Evolutionary conservation across 2,797 vertebrate genomes (phyloP).

Genomic region (Platalea minor): DNA sequence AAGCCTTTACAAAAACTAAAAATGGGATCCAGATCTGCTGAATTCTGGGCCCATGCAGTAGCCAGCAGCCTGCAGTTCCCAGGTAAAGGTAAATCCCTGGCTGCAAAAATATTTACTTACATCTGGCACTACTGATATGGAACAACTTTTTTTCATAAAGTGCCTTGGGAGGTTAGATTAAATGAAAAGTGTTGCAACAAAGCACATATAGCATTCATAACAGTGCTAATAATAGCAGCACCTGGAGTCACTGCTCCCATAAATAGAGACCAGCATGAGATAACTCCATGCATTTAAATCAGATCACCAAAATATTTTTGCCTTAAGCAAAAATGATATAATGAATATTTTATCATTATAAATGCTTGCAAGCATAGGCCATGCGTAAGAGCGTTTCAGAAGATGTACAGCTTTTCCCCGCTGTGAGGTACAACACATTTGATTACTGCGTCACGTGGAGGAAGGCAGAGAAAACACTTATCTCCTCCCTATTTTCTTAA

Average conservation of each 20-base stretch:
- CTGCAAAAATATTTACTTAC: constrained; percentile 10
- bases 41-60: neutral
- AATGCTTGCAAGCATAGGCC: neutral
- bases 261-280: constrained; percentile 51
- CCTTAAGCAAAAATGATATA: constrained; percentile 30
- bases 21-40: neutral
- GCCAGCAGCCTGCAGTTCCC: neutral
- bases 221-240: constrained; percentile 58
- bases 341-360: constrained; percentile 11
- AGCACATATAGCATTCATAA: neutral
- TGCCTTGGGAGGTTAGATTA: constrained; percentile 41
- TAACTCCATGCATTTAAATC: neutral
- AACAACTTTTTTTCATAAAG: neutral
- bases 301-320: constrained; percentile 19
- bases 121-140: neutral
- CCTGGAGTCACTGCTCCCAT: constrained; percentile 28
- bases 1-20: neutral
- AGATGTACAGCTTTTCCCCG: neutral
- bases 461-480: neutral
- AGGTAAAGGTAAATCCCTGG: neutral
- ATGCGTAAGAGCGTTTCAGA: neutral
- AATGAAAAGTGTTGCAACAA: constrained; percentile 47
- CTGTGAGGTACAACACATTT: neutral
- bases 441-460: neutral
- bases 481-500: neutral